Base-by-base conservation (phyloP, 1,140 invertebrate species). In the Hyles euphorbiae region DNA sequence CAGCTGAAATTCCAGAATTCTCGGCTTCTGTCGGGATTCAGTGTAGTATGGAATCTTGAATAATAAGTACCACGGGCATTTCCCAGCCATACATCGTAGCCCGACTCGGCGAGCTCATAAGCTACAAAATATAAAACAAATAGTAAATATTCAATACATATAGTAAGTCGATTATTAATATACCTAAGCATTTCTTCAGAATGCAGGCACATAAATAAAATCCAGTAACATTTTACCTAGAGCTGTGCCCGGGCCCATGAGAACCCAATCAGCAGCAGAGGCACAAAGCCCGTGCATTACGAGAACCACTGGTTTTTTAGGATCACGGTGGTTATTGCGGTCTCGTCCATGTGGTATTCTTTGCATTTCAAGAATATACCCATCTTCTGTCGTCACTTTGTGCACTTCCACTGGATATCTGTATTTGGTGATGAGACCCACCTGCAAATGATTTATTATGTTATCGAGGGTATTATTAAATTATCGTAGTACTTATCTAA, bases 231-330 rank as follows among this genome's bases (percentile, higher is more conserved):
- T 40, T 10, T 54, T 63, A 72, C 68, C 72, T 47, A 74, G 56
- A 46, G 60, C 64, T 36, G 32, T 53, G 3, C 66, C 71, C 8
- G 71, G 71, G 2, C 71, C 71, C 55, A 71, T 63, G 3, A 72
- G 77, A 11, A 93, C 76, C 87, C 90, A 94, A 73, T 92, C 91
- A 0, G 90, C 89, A 0, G 91, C 91, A 53, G 91, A 73, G 10
- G 63, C 61, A 90, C 53, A 75, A 3, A 94, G 76, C 9, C 93
- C 93, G 67, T 94, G 93, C 78, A 93, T 91, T 3, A 94, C 66
- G 4, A 91, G 78, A 3, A 91, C 89, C 3, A 83, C 69, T 8
- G 80, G 72, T 60, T 56, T 64, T 3, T 51, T 61, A n/a, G 57
- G 52, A 46, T 64, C 63, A 6, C 50, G 77, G 1, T 93, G 72